Percentiles rank a stretch among this genome's conserved stretches.
These are phyloP conservation scores for Gila orcuttii DNA, from an alignment of 2,113 vertebrate species.

Conservation along the genomic window DNA sequence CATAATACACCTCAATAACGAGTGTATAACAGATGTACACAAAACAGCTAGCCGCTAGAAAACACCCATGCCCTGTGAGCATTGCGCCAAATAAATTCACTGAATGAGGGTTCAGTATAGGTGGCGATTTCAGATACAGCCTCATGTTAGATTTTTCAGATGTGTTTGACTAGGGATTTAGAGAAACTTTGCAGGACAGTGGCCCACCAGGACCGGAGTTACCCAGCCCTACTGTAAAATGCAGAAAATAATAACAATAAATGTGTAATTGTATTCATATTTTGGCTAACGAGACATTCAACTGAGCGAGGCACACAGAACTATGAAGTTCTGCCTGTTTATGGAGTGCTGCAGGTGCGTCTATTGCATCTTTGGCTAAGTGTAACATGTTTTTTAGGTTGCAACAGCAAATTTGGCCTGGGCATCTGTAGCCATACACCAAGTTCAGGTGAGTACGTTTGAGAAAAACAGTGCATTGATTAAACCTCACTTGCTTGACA, in stretches of 20 bases:
- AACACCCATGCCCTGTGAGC: neutral
- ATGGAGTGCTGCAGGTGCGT: neutral
- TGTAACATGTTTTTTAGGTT: slow-evolving; percentile 76
- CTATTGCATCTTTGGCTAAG: slow-evolving; percentile 3
- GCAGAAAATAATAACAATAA: neutral
- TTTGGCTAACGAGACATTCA: neutral
- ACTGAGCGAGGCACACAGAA: neutral
- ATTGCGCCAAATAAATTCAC: neutral
- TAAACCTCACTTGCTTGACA: neutral
- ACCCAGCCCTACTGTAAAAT: neutral
- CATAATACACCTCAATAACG: neutral
- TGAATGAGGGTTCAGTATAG: too few species aligned
- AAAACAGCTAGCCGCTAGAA: neutral
- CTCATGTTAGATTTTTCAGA: too few species aligned
- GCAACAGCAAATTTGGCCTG: slow-evolving; percentile 96
- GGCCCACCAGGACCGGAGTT: neutral
- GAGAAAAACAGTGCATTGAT: neutral
- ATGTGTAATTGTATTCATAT: neutral
- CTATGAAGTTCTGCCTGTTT: neutral
- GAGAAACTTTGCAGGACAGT: neutral
- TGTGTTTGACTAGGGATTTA: too few species aligned
- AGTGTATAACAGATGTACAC: neutral
- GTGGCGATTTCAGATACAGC: too few species aligned
- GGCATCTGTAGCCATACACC: slow-evolving; percentile 97
- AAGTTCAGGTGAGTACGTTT: slow-evolving; percentile 87